Evolutionary conservation across 2,797 vertebrate genomes (phyloP), one percentile per base, ranked within the genome.

Genomic region (Momotus momota): DNA sequence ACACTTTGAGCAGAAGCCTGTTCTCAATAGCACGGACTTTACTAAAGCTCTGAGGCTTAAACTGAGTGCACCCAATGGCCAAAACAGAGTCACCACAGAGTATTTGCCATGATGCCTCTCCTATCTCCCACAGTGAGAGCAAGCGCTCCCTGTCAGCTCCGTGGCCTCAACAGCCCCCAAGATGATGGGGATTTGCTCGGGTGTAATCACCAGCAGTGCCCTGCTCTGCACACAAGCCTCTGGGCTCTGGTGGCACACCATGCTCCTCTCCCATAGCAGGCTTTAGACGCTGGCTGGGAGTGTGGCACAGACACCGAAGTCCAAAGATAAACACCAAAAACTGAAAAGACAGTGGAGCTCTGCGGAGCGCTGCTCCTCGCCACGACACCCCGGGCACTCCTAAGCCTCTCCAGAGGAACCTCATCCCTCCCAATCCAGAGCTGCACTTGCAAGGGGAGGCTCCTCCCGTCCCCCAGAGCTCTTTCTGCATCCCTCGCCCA

Each of bases 371-470:
- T 51, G 57, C 73, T 90, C 17, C 54, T 18, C 57, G 64, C 48
- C 82, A 74, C n/a, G 21, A 60, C 5, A 10, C 1, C 38, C 20
- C 43, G 33, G 54, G 29, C 58, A 45, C 18, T 51, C 66, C 55
- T 19, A 65, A 33, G 4, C 14, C 51, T 11, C 33, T 75, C 31
- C 74, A 73, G 74, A 69, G 33, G 25, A 81, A 38, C 14, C 54
- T 1, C 2, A 1, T 38, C 16, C 45, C 46, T 52, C 45, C 2
- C 0, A 0, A 13, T 27, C 57, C 78, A 75, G 40, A 45, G 46
- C 77, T 86, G 52, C 38, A 10, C 38, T 57, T 20, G 38, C 26
- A 16, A 27, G 27, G 25, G 33, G 43, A 60, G 13, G 60, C 23
- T 10, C 64, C 27, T 35, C 43, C 64, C 38, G 35, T 20, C 5